Conservation (phyloP, 2,113 vertebrate genomes). For the Oncorhynchus mykiss region DNA sequence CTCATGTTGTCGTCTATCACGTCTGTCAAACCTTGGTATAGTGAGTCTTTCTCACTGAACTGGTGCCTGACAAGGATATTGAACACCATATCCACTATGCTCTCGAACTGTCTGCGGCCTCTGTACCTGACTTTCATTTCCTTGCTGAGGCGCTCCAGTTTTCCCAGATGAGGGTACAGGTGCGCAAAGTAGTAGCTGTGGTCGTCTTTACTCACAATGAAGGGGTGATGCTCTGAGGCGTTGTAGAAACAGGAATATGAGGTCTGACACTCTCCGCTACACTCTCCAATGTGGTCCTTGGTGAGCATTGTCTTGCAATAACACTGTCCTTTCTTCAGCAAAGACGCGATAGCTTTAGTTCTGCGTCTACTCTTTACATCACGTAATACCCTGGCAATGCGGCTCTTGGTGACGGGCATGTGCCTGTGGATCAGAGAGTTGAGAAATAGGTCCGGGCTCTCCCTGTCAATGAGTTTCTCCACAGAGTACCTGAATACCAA, state of each 20-base stretch:
- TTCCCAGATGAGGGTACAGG: neutral
- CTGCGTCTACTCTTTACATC: neutral
- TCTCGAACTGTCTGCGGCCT: neutral
- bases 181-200: neutral
- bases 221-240: neutral
- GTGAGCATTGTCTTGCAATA: neutral
- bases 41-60: neutral
- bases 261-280: neutral
- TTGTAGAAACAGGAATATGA: neutral
- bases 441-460: neutral
- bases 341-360: neutral
- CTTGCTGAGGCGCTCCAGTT: neutral
- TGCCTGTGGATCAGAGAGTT: neutral
- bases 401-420: neutral
- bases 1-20: neutral
- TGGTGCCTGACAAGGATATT: neutral
- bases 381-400: neutral
- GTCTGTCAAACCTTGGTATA: neutral
- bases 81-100: neutral
- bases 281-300: neutral
- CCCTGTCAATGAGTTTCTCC: neutral
- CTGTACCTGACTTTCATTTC: neutral
- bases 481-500: conserved; percentile 4
- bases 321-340: neutral
- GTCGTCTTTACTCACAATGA: neutral